Evolutionary conservation across 2,797 vertebrate species (phyloP), one percentile per base, ranked within the genome.

Genomic region (Hemitrygon akajei): DNA sequence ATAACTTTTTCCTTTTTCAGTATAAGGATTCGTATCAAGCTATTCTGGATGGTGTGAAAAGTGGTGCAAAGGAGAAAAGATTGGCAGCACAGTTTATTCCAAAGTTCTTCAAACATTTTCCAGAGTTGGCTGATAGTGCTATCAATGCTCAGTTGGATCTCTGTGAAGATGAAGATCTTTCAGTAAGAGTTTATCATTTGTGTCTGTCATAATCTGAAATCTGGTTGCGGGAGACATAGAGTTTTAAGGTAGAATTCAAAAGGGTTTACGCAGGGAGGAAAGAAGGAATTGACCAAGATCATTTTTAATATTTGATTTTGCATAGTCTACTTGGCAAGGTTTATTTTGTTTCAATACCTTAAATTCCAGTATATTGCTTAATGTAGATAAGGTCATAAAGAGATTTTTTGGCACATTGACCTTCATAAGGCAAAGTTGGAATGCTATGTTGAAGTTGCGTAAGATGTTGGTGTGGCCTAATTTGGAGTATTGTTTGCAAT

Each of bases 41-140:
- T 0, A 99, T 99, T 95, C 93, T 99, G 95, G 97, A 98, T 95
- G 99, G 98, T 0, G 99, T 99, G 86, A 99, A 99, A 95, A 98
- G 98, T 20, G 98, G 98, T 66, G 96, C 98, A 0, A 99, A 99
- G 96, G 99, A 99, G 95, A 99, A 99, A 95, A 97, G 98, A 63
- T 96, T 99, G 95, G 98, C 99, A 56, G 99, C 98, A 77, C 99
- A 99, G 95, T 99, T 99, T 95, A 99, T 99, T 95, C 98, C 99
- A 0, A 99, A 99, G 27, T 99, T 99, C 96, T 99, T 99, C 96
- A 98, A 97, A 95, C 98, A 98, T 97, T 99, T 99, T 95, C 98
- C 99, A 5, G 98, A 99, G 92, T 95, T 99, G 93, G 97, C 99
- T 0, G 98, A 99, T 94, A 98, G 98, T 0, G 99, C 99, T 93